These are phyloP conservation scores for Trichechus manatus DNA, from an alignment of 2,113 vertebrate species.

Conservation along the genomic window DNA sequence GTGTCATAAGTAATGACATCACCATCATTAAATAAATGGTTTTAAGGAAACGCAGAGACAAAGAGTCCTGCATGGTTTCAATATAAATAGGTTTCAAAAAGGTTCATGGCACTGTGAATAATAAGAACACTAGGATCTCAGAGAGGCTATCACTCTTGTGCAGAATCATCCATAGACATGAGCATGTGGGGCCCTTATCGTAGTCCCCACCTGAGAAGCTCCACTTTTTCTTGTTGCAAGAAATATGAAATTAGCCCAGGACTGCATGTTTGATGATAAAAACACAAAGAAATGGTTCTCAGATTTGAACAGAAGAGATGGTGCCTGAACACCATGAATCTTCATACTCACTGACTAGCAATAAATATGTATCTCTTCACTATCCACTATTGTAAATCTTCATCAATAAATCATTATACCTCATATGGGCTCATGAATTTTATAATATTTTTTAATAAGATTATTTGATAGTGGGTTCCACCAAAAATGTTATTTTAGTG, in stretches of 20 bases:
- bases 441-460: not conserved
- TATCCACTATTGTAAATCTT: not conserved
- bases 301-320: not conserved
- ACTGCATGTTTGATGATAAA: not conserved
- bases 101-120: not conserved
- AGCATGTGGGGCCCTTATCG: not conserved
- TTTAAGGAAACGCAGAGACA: not conserved
- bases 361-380: not conserved
- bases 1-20: not conserved
- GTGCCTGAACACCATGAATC: not conserved
- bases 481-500: not conserved
- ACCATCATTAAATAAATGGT: not conserved
- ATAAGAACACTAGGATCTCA: not conserved
- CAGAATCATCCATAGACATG: not conserved
- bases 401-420: not conserved
- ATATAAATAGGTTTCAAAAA: not conserved
- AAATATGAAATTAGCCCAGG: not conserved
- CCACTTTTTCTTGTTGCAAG: not conserved
- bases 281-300: not conserved
- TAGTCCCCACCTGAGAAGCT: not conserved
- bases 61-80: not conserved
- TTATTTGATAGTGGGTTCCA: not conserved
- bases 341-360: not conserved
- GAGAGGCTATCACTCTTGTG: not conserved
- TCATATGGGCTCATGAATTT: not conserved